Conservation (phyloP, 2,888 invertebrate genomes). For the Caenorhabditis becei region DNA sequence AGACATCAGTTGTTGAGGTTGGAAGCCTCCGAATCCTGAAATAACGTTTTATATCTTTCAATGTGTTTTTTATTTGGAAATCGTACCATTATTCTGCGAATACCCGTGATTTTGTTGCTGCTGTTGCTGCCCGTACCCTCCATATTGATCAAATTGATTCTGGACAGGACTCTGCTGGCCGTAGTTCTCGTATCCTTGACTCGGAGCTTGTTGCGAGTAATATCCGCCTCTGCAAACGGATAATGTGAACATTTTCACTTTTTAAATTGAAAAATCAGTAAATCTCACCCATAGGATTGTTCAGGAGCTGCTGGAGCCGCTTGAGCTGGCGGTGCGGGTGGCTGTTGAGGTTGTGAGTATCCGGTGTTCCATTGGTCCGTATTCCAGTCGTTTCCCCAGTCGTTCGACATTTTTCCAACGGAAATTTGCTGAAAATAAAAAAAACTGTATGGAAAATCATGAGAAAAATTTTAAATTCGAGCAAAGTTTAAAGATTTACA, state of each 20-base stretch:
- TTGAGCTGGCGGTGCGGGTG: constrained; percentile 26
- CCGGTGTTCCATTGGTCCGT: constrained; percentile 65
- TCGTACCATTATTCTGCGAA: constrained; percentile 33
- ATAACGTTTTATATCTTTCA: no score
- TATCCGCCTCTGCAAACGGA: constrained; percentile 29
- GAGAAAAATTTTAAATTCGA: no score
- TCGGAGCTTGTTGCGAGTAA: constrained; percentile 35
- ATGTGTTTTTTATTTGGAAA: no score
- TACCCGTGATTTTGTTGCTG: constrained; percentile 42
- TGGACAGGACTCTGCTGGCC: constrained; percentile 14
- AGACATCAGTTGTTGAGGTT: constrained; percentile 69
- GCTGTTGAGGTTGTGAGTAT: constrained; percentile 53
- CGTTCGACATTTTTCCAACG: constrained; percentile 67
- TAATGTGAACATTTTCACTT: background rate
- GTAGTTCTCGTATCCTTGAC: constrained; percentile 23
- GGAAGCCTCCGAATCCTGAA: constrained; percentile 62
- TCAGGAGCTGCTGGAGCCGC: constrained; percentile 4
- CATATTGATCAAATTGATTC: constrained; percentile 26
- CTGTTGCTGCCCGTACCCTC: constrained; percentile 41
- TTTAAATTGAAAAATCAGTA: background rate
- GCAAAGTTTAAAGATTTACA: no score
- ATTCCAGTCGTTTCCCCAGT: constrained; percentile 72
- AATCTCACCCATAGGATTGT: constrained; percentile 40
- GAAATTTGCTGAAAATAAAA: background rate
- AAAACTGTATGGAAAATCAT: no score